Base-by-base conservation (phyloP, 2,797 vertebrate species). In the Psittacula echo region DNA sequence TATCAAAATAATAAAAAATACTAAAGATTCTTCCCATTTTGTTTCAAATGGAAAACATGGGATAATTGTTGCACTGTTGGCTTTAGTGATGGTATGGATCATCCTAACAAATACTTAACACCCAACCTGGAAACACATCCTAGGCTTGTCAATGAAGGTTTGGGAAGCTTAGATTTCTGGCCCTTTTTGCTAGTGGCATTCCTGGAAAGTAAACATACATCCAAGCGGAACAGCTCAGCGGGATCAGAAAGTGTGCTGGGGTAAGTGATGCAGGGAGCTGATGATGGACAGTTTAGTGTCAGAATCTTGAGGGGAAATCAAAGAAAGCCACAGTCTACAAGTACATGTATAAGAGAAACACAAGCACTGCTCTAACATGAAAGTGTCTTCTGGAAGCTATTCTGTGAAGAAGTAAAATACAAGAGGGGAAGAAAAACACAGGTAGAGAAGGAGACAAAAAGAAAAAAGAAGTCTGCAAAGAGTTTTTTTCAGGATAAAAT, bases 241-340 rank as follows among this genome's bases (percentile, higher is more conserved):
- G 65, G 82, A 80, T 91, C 78, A 93, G 74, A 71, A 74, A 24
- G 71, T 89, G 23, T 76, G 83, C 92, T 75, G 77, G 95, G 83
- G 58, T 91, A 92, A 91, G 83, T 83, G 75, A 95, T 90, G 84
- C 86, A 24, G 48, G 84, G 86, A 92, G 75, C 18, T 74, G 83
- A 9, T 95, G 96, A 97, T 92, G 93, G 96, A 95, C 89, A 34
- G 95, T 95, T 97, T 91, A 97, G 95, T 97, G 94, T 95, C 92
- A 89, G 86, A 92, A 85, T 94, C 89, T 83, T 89, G 94, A 95
- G 89, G 65, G 94, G 89, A 91, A 93, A 96, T 97, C 93, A 93
- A 85, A 96, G 93, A 11, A 65, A 96, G 84, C 56, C 50, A 42
- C 75, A 53, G 85, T 65, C 89, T 95, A 62, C 94, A 93, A 92